Percentiles rank a stretch among this genome's conserved stretches.
phyloP scores from a whole-genome alignment of 2,797 vertebrate genomes.

The Rhinoraja longicauda region DNA sequence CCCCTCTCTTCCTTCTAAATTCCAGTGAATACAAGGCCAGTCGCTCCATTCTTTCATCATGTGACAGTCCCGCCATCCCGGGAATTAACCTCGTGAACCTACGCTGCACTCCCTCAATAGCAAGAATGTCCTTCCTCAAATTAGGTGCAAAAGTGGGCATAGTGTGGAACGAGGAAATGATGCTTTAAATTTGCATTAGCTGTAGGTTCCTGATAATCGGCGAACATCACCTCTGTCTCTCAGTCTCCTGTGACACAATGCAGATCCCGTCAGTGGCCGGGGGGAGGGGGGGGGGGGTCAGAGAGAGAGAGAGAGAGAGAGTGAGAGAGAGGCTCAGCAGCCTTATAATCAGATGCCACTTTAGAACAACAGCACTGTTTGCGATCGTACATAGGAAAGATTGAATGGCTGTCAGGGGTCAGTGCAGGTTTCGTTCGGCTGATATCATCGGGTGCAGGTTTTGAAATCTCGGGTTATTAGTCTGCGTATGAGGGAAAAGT shows the following conservation, averaged over 20 bases:
- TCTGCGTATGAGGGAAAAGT: neutral
- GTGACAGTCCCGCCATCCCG: too few relatives aligned
- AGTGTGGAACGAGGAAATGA: neutral
- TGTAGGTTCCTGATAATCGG: neutral
- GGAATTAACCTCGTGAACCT: too few relatives aligned
- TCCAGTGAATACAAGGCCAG: too few relatives aligned
- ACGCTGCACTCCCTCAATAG: too few relatives aligned
- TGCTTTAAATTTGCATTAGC: neutral
- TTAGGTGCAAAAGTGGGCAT: too few relatives aligned
- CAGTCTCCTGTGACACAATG: neutral
- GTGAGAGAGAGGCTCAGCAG: neutral
- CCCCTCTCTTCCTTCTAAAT: too few relatives aligned
- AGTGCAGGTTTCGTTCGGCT: neutral
- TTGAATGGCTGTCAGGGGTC: neutral
- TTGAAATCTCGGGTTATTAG: neutral
- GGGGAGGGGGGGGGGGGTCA: neutral
- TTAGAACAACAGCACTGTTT: conserved; percentile 15
- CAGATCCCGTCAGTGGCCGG: neutral
- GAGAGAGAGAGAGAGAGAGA: neutral
- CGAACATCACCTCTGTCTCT: neutral
- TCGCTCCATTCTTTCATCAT: too few relatives aligned
- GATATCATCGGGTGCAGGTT: neutral
- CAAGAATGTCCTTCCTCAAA: too few relatives aligned
- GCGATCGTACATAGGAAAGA: neutral
- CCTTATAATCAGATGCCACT: neutral